phyloP scores from a whole-genome alignment of 2,888 invertebrate genomes.

The Aquatica leii region DNA sequence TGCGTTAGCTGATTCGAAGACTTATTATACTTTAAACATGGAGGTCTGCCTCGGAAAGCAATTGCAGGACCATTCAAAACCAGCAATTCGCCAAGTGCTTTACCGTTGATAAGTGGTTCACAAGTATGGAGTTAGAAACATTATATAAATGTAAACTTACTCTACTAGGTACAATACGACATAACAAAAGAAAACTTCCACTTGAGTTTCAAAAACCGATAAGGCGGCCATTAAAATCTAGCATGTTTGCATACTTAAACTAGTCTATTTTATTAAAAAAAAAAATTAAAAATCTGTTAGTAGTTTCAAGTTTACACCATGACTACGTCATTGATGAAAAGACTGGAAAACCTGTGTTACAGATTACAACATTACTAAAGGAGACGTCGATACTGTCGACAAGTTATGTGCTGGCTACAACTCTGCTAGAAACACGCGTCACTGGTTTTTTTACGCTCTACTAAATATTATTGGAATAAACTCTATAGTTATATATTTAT shows the following conservation, averaged over 20 bases:
- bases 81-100: conserved; percentile 30
- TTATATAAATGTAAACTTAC: not conserved
- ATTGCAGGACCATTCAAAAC: conserved; percentile 41
- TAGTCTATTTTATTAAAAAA: too few relatives aligned
- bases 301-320: not conserved
- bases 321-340: not conserved
- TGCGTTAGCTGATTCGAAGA: too few relatives aligned
- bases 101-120: not conserved
- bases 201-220: too few relatives aligned
- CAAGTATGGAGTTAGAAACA: not conserved
- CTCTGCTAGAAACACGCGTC: not conserved
- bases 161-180: too few relatives aligned
- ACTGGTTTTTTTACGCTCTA: not conserved
- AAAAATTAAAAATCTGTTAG: not conserved
- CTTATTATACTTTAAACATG: not conserved
- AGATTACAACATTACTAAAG: not conserved
- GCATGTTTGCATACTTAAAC: too few relatives aligned
- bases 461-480: not conserved
- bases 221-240: too few relatives aligned
- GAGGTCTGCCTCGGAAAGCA: conserved; percentile 35
- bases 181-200: too few relatives aligned
- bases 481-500: not conserved
- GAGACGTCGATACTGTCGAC: not conserved
- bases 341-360: not conserved
- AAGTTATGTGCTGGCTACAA: too few relatives aligned